Base-by-base conservation (phyloP, 2,113 vertebrate species). In the Chionodraco myersi region DNA sequence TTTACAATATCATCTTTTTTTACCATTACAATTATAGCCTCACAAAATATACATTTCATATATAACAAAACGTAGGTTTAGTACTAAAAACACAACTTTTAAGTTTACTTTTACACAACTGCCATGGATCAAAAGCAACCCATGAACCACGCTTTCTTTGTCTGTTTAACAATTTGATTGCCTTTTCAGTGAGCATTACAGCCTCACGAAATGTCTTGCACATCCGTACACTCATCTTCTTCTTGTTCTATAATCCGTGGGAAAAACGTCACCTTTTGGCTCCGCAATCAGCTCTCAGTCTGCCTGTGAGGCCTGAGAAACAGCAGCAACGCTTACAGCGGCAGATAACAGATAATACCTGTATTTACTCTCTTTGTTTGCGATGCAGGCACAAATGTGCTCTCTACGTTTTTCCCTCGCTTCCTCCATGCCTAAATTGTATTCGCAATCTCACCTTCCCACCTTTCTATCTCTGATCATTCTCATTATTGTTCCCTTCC, bases 341-440 rank as follows among this genome's bases (percentile, higher is more conserved):
- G 67, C 67, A 77, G 69, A 74, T 74, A 26, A 10, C 52, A 34
- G 54, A 52, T 63, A 57, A 79, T 49, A 72, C 75, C 75, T 79
- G 72, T 76, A 36, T 83, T 80, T 72, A 71, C 62, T 0, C 8
- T n/a, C 56, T 77, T 52, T 75, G 63, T 71, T 52, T 69, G 57
- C 56, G 0, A 6, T 7, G 48, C 60, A 16, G 77, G 57, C 13
- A 51, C 5, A 51, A 36, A 41, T 13, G 6, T 0, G 23, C 53
- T 16, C 10, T 3, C 52, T 26, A 23, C 12, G 15, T 3, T 14
- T 6, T 36, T 23, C 14, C 18, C 58, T 45, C 58, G 14, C 59
- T 18, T 12, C 16, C 10, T 57, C 26, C 4, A 0, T 9, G 30
- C 23, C 62, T 5, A 12, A 23, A 70, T 62, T 47, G 56, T 61